Conservation (phyloP, 2,113 vertebrate genomes). For the Hydrochoerus hydrochaeris region DNA sequence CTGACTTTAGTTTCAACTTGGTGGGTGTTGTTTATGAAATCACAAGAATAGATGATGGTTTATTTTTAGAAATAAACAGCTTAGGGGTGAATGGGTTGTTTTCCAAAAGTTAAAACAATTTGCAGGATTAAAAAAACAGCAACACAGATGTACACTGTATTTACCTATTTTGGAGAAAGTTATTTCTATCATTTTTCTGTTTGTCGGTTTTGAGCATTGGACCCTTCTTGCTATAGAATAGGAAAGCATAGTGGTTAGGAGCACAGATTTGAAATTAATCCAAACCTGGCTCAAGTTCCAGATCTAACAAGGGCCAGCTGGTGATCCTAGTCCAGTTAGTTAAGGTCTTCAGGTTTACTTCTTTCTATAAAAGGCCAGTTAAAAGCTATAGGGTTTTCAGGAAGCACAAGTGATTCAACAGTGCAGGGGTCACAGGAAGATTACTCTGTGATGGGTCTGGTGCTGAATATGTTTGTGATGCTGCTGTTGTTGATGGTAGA, state of each 20-base stretch:
- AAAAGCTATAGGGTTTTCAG: accelerated
- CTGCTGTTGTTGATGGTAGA: background rate
- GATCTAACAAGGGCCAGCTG: too few relatives aligned
- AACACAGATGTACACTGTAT: accelerated
- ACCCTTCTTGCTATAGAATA: background rate
- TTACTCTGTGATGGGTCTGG: accelerated
- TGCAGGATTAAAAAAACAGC: background rate
- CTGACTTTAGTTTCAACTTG: background rate
- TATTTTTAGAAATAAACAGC: background rate
- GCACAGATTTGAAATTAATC: accelerated
- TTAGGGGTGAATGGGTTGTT: background rate
- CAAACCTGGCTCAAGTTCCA: background rate
- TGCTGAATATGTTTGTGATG: background rate
- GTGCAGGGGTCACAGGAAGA: accelerated
- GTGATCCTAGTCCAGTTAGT: too few relatives aligned
- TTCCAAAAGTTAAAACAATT: background rate
- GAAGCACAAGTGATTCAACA: background rate
- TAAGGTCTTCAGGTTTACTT: too few relatives aligned
- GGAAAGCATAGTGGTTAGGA: background rate
- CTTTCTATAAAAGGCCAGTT: background rate
- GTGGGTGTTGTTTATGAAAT: background rate
- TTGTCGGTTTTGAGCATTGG: accelerated
- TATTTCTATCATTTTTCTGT: background rate
- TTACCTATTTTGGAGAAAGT: accelerated
- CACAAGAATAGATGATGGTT: background rate